Percentiles rank a stretch among this genome's conserved stretches.
Conservation (phyloP, 2,888 invertebrate genomes). For the Azorinus chamasolen region DNA sequence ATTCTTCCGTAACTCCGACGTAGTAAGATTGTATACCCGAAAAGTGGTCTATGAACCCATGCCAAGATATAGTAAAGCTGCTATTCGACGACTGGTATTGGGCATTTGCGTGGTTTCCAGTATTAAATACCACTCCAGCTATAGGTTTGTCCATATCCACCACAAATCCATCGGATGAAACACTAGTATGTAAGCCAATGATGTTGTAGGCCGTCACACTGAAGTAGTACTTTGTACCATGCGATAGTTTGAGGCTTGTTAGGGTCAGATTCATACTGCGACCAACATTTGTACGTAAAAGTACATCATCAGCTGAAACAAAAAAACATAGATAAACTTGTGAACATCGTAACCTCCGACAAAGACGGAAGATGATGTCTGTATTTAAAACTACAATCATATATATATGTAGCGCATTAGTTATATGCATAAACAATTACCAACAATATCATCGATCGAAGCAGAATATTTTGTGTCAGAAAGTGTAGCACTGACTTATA, state of each 20-base stretch:
- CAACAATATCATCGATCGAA: no score
- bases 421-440: no score
- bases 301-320: conserved; percentile 53
- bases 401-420: no score
- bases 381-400: no score
- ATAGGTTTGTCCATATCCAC: conserved; percentile 55
- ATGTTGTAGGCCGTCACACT: conserved; percentile 37
- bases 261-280: conserved; percentile 33
- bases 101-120: conserved; percentile 40
- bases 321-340: no score
- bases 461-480: no score
- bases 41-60: conserved; percentile 54
- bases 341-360: no score
- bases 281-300: conserved; percentile 25
- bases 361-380: no score
- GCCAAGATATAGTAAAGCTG: conserved; percentile 42
- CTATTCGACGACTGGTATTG: conserved; percentile 41
- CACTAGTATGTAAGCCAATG: conserved; percentile 27
- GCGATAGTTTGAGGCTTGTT: conserved; percentile 32
- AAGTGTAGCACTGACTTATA: not conserved
- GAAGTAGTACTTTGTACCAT: conserved; percentile 54
- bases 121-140: conserved; percentile 66
- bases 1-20: conserved; percentile 13
- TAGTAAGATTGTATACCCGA: conserved; percentile 43
- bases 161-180: conserved; percentile 36